Evolutionary conservation across 2,797 vertebrate species (phyloP), one percentile per base, ranked within the genome.

Genomic region (Nannoperca australis): DNA sequence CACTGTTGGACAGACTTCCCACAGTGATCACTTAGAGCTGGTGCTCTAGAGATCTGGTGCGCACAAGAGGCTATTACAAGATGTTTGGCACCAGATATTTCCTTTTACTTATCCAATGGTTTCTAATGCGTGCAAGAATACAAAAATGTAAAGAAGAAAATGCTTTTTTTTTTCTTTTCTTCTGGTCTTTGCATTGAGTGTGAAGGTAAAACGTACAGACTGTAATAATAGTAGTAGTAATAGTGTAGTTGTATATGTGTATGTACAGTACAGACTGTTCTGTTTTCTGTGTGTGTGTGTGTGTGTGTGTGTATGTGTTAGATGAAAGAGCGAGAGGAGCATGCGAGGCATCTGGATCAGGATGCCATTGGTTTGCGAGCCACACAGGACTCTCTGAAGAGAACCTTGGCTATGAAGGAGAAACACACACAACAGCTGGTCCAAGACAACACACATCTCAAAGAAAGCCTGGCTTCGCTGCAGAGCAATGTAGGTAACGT

Each of bases 341-440:
- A 73, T 45, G 83, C 67, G 53, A 85, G 63, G 49, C 84, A 84
- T 83, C 84, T 92, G 76, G 82, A 90, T 80, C 82, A 87, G 74
- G 87, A 91, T 62, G 49, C 79, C 80, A 83, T 79, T 53, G 65
- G 81, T 65, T 79, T 88, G 78, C 80, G 27, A 85, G 84, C 84
- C 80, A 72, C 91, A 40, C 82, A 88, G 84, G 88, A 91, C 42
- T 92, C 80, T 70, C 88, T 91, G 77, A 92, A 83, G 88, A 93
- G 85, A 91, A 89, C 88, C 38, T 75, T 93, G 81, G 86, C 82
- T 60, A 65, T 79, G 80, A 93, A 91, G 82, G 89, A 92, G 86
- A 80, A 88, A 77, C 85, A 85, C 81, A 80, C 74, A 73, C 83
- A 79, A 61, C 87, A 92, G 80, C 88, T 90, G 64, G 83, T 85